Evolutionary conservation across 2,113 vertebrate species (phyloP), one percentile per base, ranked within the genome.

Genomic region (Ailurus styani): DNA sequence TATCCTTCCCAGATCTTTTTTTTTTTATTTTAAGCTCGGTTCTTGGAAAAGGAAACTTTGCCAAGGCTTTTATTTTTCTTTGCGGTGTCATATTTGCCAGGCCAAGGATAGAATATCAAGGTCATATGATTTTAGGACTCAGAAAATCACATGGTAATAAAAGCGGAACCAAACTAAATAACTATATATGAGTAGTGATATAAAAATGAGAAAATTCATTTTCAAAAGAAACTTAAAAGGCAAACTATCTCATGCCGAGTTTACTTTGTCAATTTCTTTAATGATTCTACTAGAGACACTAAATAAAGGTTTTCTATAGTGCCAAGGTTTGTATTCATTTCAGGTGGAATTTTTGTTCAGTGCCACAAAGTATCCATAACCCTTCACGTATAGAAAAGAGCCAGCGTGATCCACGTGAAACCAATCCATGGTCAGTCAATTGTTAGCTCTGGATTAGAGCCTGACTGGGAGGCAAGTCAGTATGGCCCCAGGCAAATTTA

Each of bases 21-120:
- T 68, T 68, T 87, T 54, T 66, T 87, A 81, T 68, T 87, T 85
- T 90, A 83, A 94, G 73, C 47, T 34, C 6, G 45, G 64, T 96
- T 97, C 85, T 92, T 89, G 25, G 83, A 75, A 95, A 95, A 94
- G 34, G 72, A 88, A 96, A 75, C 23, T 25, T 93, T 84, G 27
- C 50, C 34, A 72, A 91, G 25, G 5, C 40, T 82, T 93, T 96
- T 93, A 29, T 89, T 89, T 97, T 95, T 54, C 62, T 93, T 75
- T 81, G 62, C 47, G 17, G 14, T 96, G 5, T 45, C 91, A 18
- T 89, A 52, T 87, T 90, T 96, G 18, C 45, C 52, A 25, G 64
- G 31, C 87, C 55, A 91, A 83, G 37, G 23, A 54, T 85, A 96
- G 78, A 95, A 54, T 87, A 62, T n/a, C 34, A 10, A 64, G n/a